These are phyloP conservation scores for Cinclus cinclus DNA, from an alignment of 2,113 vertebrate species.

Conservation along the genomic window DNA sequence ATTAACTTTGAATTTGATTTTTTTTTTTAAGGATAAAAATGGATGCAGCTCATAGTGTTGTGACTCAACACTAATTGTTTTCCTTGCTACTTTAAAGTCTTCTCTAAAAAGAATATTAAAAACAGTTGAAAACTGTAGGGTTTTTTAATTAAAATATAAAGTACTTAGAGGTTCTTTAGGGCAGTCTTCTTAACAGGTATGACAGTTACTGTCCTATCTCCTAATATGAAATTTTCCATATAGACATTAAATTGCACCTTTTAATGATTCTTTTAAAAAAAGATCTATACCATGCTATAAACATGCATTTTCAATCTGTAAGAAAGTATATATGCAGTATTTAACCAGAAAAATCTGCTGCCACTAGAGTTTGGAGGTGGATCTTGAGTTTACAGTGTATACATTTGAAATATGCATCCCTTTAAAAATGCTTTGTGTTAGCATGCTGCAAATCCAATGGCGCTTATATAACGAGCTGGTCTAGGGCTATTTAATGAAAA, in stretches of 20 bases:
- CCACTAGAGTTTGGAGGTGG: slow-evolving; percentile 73
- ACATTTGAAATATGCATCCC: slow-evolving; percentile 81
- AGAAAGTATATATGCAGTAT: slow-evolving; percentile 80
- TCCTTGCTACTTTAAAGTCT: slow-evolving; percentile 48
- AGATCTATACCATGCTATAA: slow-evolving; percentile 72
- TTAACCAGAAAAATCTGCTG: slow-evolving; percentile 76
- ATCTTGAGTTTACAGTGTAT: slow-evolving; percentile 82
- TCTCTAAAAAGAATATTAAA: slow-evolving; percentile 48
- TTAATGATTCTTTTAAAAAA: slow-evolving; percentile 61
- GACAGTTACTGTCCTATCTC: slow-evolving; percentile 55
- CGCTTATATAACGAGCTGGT: slow-evolving; percentile 80
- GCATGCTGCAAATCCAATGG: slow-evolving; percentile 82
- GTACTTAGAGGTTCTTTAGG: slow-evolving; percentile 67
- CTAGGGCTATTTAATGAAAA: slow-evolving; percentile 80
- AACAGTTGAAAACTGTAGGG: slow-evolving; percentile 43
- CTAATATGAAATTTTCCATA: slow-evolving; percentile 37
- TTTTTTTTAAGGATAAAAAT: slow-evolving; percentile 55
- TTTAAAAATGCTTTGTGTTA: slow-evolving; percentile 80
- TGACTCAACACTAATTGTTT: slow-evolving; percentile 66
- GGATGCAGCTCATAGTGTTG: slow-evolving; percentile 72
- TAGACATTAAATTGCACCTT: slow-evolving; percentile 68
- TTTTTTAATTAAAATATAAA: slow-evolving; percentile 62
- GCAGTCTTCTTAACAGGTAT: slow-evolving; percentile 60
- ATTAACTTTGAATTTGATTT: slow-evolving; percentile 66
- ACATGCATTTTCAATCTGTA: slow-evolving; percentile 72